Conservation (phyloP, 2,888 invertebrate genomes). For the Watsonalla binaria region DNA sequence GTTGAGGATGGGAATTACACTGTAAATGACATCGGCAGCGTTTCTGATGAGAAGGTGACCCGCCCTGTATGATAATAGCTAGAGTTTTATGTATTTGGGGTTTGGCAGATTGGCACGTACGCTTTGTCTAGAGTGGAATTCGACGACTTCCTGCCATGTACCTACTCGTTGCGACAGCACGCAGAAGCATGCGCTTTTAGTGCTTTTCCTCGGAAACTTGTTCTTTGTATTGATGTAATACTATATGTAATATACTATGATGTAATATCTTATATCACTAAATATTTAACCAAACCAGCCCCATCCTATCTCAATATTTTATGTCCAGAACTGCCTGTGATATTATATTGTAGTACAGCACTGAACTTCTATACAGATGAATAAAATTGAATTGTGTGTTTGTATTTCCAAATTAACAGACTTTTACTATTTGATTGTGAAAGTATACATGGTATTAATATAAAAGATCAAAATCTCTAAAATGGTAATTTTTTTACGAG, state of each 20-base stretch:
- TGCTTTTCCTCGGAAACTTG: not conserved
- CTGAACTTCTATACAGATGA: too few relatives aligned
- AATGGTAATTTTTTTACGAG: too few relatives aligned
- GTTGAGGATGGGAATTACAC: constrained; percentile 70
- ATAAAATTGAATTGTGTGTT: too few relatives aligned
- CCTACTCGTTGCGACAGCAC: constrained; percentile 41
- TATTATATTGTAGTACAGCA: too few relatives aligned
- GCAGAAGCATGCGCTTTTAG: constrained; percentile 58
- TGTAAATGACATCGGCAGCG: constrained; percentile 69
- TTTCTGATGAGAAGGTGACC: constrained; percentile 74
- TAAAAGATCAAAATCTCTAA: too few relatives aligned
- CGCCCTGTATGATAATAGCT: constrained; percentile 40
- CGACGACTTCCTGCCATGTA: constrained; percentile 54
- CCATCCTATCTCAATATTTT: too few relatives aligned
- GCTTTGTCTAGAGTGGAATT: constrained; percentile 39
- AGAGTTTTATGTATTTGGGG: constrained; percentile 31
- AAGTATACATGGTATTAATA: too few relatives aligned
- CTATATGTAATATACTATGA: not conserved
- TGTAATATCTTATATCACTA: not conserved
- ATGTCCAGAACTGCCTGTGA: too few relatives aligned
- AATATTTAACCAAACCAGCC: too few relatives aligned
- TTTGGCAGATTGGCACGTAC: constrained; percentile 34
- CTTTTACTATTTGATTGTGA: too few relatives aligned
- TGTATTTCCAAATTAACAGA: too few relatives aligned
- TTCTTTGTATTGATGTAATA: not conserved